A percentile compares a stretch with the other conserved stretches of the same genome.
Evolutionary conservation across 2,888 invertebrate species (phyloP).

Genomic region (Cetonia aurata): DNA sequence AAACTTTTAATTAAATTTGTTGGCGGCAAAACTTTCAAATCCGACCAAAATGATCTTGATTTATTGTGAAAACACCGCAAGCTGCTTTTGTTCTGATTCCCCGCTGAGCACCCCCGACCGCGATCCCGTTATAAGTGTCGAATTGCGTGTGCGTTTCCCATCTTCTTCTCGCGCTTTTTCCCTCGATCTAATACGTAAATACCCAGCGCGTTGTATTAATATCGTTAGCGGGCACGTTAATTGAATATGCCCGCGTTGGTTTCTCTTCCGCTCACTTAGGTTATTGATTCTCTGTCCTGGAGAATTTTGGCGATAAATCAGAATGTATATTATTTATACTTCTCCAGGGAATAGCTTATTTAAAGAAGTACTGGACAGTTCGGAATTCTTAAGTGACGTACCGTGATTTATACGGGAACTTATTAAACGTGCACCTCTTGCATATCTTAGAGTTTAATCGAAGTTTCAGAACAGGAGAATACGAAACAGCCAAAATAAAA

Average conservation of each 20-base stretch:
- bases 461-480: too few species aligned
- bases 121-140: conserved; percentile 18
- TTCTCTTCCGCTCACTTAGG: neutral
- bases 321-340: too few species aligned
- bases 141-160: conserved; percentile 18
- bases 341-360: too few species aligned
- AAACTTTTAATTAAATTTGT: conserved; percentile 34
- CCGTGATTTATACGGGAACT: too few species aligned
- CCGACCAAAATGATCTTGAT: conserved; percentile 37
- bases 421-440: too few species aligned
- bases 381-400: too few species aligned
- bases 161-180: conserved; percentile 12
- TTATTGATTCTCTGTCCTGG: too few species aligned
- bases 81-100: conserved; percentile 15
- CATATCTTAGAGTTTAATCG: too few species aligned
- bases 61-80: conserved; percentile 35
- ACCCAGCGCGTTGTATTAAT: neutral
- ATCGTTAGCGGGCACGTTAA: conserved; percentile 2
- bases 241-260: neutral
- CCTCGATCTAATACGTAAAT: neutral
- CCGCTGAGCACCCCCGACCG: neutral
- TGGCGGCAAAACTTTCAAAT: conserved; percentile 29
- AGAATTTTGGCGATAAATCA: too few species aligned
- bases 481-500: too few species aligned
- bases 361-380: too few species aligned